phyloP scores from a whole-genome alignment of 2,113 vertebrate genomes.

The Mirza zaza region DNA sequence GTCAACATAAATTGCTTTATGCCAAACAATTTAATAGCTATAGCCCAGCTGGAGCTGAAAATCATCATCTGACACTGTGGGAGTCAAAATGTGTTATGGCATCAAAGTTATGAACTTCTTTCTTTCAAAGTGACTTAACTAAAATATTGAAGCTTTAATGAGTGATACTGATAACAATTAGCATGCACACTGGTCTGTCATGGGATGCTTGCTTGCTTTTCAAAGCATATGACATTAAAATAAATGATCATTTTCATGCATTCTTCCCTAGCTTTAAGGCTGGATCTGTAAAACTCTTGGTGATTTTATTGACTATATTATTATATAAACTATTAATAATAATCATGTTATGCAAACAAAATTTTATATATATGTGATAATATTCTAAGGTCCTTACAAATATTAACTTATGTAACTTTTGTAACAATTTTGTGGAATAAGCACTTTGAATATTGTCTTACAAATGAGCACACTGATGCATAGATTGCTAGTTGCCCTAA shows the following conservation, averaged over 20 bases:
- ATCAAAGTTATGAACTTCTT: constrained; percentile 34
- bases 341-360: neutral
- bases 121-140: constrained; percentile 22
- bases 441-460: neutral
- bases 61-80: constrained; percentile 40
- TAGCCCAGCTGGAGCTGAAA: constrained; percentile 43
- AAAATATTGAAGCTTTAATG: constrained; percentile 30
- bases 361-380: neutral
- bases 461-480: neutral
- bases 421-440: neutral
- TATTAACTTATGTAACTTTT: neutral
- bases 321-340: neutral
- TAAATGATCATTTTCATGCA: neutral
- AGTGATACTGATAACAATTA: constrained; percentile 46
- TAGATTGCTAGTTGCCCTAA: neutral
- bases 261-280: neutral
- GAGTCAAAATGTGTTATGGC: constrained; percentile 34
- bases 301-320: neutral
- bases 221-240: neutral
- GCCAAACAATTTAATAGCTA: constrained; percentile 45
- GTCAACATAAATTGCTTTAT: neutral
- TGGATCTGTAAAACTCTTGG: neutral
- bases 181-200: neutral
- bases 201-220: constrained; percentile 9
- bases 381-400: neutral